Base-by-base conservation (phyloP, 2,113 vertebrate genomes). In the Pteropus alecto region DNA sequence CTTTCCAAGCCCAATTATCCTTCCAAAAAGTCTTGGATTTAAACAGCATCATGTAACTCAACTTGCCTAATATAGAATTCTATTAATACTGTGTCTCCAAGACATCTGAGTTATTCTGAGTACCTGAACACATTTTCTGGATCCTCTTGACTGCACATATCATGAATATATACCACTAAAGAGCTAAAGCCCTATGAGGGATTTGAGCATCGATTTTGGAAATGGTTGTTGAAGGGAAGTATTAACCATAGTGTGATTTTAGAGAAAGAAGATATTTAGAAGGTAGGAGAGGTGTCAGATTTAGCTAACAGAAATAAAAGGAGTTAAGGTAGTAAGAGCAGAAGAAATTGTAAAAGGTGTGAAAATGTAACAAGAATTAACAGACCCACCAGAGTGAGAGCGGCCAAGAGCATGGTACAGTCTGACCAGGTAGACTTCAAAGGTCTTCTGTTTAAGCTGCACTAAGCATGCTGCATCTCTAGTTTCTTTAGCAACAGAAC, bases 31-130 rank as follows among this genome's bases (percentile, higher is more conserved):
- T 60, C 68, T 76, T 85, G 73, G 81, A 91, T 84, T 79, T 79
- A 93, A 92, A 68, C 61, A 79, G 48, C 24, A 65, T 43, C 26
- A 4, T 63, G 33, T 26, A 89, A 65, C 51, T 93, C 24, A 58
- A 41, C 11, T 78, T 89, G 51, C 70, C 83, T 83, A 91, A 97
- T 35, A 94, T 46, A 90, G 89, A n/a, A 46, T 10, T 87, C 92
- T 87, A 92, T 93, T 87, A 94, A 97, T 95, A 93, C 10, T 3
- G 0, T 18, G 68, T 78, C 86, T 83, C 77, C 21, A 73, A 91
- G 92, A 82, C 61, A n/a, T 26, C 74, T 4, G 58, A 67, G 56
- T 54, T 76, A 41, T 46, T 38, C 46, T 70, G 33, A 1, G 1
- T 74, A 73, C 56, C 38, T 86, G 78, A 85, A 81, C 35, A 10